phyloP scores from a whole-genome alignment of 37 sponge, comb jelly and placozoan genomes.

The Tethya wilhelma region DNA sequence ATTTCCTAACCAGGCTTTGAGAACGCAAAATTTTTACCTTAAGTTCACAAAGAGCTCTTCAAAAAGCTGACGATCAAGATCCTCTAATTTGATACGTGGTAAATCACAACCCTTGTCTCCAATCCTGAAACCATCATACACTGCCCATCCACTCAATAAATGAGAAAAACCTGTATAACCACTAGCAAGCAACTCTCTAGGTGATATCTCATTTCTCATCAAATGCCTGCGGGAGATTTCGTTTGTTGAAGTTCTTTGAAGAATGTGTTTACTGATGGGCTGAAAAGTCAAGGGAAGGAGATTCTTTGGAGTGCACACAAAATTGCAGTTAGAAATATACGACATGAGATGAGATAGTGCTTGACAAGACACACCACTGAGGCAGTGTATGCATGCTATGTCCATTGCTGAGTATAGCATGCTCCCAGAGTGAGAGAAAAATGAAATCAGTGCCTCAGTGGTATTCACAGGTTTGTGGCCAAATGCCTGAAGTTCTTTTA shows the following conservation, averaged over 20 bases:
- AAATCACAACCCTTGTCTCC: background rate
- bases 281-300: too few relatives aligned
- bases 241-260: background rate
- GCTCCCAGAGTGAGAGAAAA: background rate
- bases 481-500: background rate
- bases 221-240: background rate
- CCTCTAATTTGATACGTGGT: background rate
- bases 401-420: background rate
- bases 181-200: too few relatives aligned
- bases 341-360: background rate
- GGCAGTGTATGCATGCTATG: constrained; percentile 1
- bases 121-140: background rate
- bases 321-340: background rate
- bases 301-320: too few relatives aligned
- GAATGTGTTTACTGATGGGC: background rate
- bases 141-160: background rate
- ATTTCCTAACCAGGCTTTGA: too few relatives aligned
- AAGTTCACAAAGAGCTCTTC: background rate
- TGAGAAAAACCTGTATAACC: too few relatives aligned
- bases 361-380: background rate
- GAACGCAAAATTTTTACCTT: too few relatives aligned
- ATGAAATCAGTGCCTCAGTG: background rate
- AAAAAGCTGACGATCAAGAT: background rate
- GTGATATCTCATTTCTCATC: too few relatives aligned
- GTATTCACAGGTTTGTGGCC: background rate